phyloP scores from a whole-genome alignment of 2,888 invertebrate species.

The Dicycla oo region DNA sequence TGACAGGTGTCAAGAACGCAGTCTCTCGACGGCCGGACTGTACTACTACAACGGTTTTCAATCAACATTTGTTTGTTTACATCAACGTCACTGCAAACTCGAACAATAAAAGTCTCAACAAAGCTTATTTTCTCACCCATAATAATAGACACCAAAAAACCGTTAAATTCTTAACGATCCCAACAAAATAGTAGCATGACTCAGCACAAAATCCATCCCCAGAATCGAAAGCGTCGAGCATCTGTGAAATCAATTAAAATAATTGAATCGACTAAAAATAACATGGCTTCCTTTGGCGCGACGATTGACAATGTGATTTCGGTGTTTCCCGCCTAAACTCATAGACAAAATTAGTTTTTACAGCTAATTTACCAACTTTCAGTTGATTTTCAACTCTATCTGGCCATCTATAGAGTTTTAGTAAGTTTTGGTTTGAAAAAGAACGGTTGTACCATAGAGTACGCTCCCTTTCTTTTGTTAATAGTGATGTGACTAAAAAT shows the following conservation, averaged over 20 bases:
- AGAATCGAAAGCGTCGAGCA: conserved; percentile 69
- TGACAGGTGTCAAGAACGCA: too few relatives aligned
- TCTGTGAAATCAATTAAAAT: conserved; percentile 88
- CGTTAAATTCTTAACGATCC: conserved; percentile 39
- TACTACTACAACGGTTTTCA: too few relatives aligned
- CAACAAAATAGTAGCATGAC: conserved; percentile 67
- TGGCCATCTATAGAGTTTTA: conserved; percentile 35
- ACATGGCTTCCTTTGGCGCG: conserved; percentile 81
- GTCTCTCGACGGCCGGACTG: too few relatives aligned
- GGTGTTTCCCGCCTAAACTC: conserved; percentile 78
- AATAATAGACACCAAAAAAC: conserved; percentile 28
- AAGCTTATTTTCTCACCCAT: conserved; percentile 15
- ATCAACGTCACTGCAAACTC: neutral
- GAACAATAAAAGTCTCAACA: conserved; percentile 16
- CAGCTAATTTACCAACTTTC: conserved; percentile 17
- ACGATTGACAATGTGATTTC: conserved; percentile 84
- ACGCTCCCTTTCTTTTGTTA: conserved; percentile 78
- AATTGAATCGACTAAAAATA: conserved; percentile 87
- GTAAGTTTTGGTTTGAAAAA: conserved; percentile 17
- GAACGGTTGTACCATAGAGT: conserved; percentile 36
- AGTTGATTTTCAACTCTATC: conserved; percentile 61
- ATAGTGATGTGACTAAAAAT: conserved; percentile 83
- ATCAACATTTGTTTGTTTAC: conserved; percentile 10
- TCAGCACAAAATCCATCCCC: conserved; percentile 67
- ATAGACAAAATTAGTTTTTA: conserved; percentile 59